Conservation (phyloP, 2,113 vertebrate species). For the Apus apus region DNA sequence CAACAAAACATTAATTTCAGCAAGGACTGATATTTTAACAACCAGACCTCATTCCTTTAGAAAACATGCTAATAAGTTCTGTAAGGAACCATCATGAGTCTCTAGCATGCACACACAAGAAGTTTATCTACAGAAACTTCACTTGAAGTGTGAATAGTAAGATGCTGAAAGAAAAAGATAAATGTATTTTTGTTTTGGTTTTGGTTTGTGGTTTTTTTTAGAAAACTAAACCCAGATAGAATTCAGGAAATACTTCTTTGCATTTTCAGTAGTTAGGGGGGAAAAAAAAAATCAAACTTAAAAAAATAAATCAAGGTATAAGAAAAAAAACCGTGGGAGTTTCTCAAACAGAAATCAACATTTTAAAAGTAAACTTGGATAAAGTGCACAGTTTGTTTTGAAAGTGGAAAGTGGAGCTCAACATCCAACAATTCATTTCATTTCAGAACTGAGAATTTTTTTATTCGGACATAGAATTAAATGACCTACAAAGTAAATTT, state of each 20-base stretch:
- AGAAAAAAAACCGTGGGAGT: not conserved
- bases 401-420: not conserved
- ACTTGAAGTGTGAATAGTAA: not conserved
- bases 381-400: not conserved
- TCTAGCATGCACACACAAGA: not conserved
- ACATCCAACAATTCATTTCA: not conserved
- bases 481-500: not conserved
- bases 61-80: not conserved
- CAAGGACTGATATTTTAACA: not conserved
- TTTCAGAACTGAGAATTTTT: not conserved
- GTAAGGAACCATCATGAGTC: not conserved
- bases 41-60: not conserved
- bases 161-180: not conserved
- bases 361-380: not conserved
- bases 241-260: not conserved
- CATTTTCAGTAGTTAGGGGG: not conserved
- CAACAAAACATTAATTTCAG: not conserved
- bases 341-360: not conserved
- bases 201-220: not conserved
- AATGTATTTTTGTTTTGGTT: no score
- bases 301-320: not conserved
- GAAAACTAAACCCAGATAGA: not conserved
- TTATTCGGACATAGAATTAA: not conserved
- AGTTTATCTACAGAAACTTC: not conserved
- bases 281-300: not conserved